phyloP scores from a whole-genome alignment of 2,888 invertebrate genomes.

The Drosophila monieri region DNA sequence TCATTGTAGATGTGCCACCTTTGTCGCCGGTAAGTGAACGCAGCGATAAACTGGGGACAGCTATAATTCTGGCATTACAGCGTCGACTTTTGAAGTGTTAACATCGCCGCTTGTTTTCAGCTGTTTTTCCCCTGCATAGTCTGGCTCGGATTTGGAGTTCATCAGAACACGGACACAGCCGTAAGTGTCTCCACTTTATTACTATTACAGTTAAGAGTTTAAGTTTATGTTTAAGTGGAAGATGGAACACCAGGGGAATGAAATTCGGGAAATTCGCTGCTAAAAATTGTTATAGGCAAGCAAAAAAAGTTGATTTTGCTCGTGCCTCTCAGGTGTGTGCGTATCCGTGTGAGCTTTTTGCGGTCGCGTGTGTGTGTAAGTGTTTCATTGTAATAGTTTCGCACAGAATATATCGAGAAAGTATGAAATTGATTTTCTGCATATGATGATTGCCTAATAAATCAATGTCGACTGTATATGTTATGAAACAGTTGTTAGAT shows the following conservation, averaged over 20 bases:
- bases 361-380: constrained; percentile 3
- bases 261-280: not conserved
- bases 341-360: not conserved
- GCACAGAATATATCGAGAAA: not conserved
- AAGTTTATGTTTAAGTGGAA: not conserved
- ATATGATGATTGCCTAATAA: not conserved
- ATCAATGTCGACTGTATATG: not conserved
- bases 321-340: not conserved
- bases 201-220: not conserved
- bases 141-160: not conserved
- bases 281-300: not conserved
- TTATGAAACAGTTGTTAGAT: not conserved
- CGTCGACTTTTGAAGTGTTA: constrained; percentile 32
- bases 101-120: constrained; percentile 7
- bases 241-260: not conserved
- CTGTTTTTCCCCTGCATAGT: not conserved
- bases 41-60: not conserved
- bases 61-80: constrained; percentile 36
- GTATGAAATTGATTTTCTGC: not conserved
- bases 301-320: not conserved
- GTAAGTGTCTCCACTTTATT: not conserved
- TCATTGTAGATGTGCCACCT: not conserved
- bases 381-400: not conserved
- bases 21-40: not conserved
- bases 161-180: not conserved